Evolutionary conservation across 2,113 vertebrate species (phyloP), one percentile per base, ranked within the genome.

Genomic region (Galemys pyrenaicus): DNA sequence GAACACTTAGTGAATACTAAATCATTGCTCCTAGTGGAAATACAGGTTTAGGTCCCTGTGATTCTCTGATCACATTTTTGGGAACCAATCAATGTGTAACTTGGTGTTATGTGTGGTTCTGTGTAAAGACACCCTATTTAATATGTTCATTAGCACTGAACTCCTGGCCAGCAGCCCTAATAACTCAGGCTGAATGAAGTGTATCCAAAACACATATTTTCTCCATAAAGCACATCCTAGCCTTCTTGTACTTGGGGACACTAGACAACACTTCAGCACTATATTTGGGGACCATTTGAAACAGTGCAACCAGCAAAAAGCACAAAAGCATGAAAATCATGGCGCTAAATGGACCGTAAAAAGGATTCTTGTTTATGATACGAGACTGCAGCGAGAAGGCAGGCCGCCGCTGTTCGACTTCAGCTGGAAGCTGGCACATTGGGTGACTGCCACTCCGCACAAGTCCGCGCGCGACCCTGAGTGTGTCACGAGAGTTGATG

Each of bases 81-180:
- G 67, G n/a, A 65, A 41, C 51, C 44, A 22, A 60, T 75, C 37
- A 74, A 67, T 60, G 44, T 17, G n/a, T 24, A 87, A 41, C 11
- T 60, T 62, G 81, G 30, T 44, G 49, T 64, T 35, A 26, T 68
- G 28, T 60, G 39, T 74, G 60, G 51, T 92, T 92, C 77, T 67
- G 9, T 82, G 82, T 51, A 86, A 82, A 92, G 68, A 60, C 20
- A 67, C 28, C 62, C 65, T 92, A 58, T 70, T 81, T 54, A 71
- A 88, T 37, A 35, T 32, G 58, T 26, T 46, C 19, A 1, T 32
- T 88, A 83, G 37, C 79, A 60, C 41, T 60, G 71, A 85, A 85
- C 30, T 84, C 35, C 51, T 32, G 32, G 35, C 16, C 51, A 84
- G 35, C 64, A 75, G 58, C 28, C 8, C 30, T 64, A n/a, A 16